Base-by-base conservation (phyloP, 1,140 invertebrate species). In the Drosophila tristis region DNA sequence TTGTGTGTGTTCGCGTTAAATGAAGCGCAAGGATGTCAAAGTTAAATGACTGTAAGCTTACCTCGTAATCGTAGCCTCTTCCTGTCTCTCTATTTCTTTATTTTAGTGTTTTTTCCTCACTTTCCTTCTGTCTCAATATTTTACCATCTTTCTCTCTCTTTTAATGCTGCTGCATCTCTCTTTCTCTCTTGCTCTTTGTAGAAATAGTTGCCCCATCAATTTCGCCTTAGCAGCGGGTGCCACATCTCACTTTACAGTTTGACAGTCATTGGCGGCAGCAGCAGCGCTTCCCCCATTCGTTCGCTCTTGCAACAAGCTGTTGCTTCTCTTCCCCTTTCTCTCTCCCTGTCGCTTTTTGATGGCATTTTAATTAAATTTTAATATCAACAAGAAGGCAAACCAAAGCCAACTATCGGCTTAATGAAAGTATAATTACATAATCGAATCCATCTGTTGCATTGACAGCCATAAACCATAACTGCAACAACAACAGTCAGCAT, bases 351-450 rank as follows among this genome's bases (percentile, higher is more conserved):
- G 15, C 16, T 31, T 8, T 49, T 84, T 79, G 55, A 84, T 84
- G 62, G 55, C 29, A 62, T 76, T 84, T 84, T 85, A 84, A 84
- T 84, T 75, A 64, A 79, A 79, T 75, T 71, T 75, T 67, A 85
- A 75, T 74, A 39, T 39, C 35, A 71, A 62, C 57, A 65, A 60
- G 39, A 20, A 56, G 23, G 44, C 20, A 25, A 48, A 9, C 3
- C 31, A 6, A 9, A 35, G 7, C 15, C 23, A 13, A 50, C 42
- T 15, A 26, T 23, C 9, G 45, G 15, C 47, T 20, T 9, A 62
- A 16, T 2, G 39, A 20, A 44, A 35, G 20, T 23, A 35, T 50
- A 59, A 59, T 59, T 29, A 31, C 26, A 61, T 25, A 63, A 48
- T 63, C 35, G 20, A 16, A 16, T 16, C 20, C 31, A 45, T 29